Base-by-base conservation (phyloP, 2,888 invertebrate genomes). In the Agrotis ipsilon region DNA sequence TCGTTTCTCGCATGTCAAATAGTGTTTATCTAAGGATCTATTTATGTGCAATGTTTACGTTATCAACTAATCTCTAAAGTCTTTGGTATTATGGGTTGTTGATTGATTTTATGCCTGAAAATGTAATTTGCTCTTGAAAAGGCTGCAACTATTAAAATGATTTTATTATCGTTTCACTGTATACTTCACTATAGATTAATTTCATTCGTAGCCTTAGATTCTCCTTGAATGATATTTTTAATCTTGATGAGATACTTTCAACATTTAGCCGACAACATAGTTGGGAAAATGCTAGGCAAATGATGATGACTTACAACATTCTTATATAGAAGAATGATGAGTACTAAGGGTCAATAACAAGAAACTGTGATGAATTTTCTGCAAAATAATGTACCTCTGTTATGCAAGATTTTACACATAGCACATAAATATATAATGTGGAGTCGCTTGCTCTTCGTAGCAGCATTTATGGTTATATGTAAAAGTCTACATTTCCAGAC, bases 1-100 rank as follows among this genome's bases (percentile, higher is more conserved):
- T 64, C 72, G 72, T 65, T 24, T 64, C 43, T 61, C 61, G 78
- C 78, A 79, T 78, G 78, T 62, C 67, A 81, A 79, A 81, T 68
- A 68, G 68, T 81, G 43, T 59, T 78, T 78, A 65, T 68, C 61
- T 68, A 62, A 55, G 51, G 61, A 78, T 59, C 51, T 48, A 64
- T 63, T 65, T 65, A 65, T 81, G 67, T 78, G 78, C 51, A 45
- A 51, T n/a, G 78, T 58, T 58, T 78, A 14, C n/a, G 14, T 51
- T 78, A 71, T 63, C 45, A 24, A 61, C 46, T 21, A 39, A 51
- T 52, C 48, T 43, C 16, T 52, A 45, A n/a, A 57, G 9, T 51
- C 24, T 60, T 48, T 13, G 24, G 4, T 64, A 32, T 65, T 65
- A 7, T 32, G 9, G 9, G 4, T 32, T 45, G 6, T 54, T 16